Evolutionary conservation across 2,888 invertebrate species (phyloP), one percentile per base, ranked within the genome.

Genomic region (Acanthosepion lycidas): DNA sequence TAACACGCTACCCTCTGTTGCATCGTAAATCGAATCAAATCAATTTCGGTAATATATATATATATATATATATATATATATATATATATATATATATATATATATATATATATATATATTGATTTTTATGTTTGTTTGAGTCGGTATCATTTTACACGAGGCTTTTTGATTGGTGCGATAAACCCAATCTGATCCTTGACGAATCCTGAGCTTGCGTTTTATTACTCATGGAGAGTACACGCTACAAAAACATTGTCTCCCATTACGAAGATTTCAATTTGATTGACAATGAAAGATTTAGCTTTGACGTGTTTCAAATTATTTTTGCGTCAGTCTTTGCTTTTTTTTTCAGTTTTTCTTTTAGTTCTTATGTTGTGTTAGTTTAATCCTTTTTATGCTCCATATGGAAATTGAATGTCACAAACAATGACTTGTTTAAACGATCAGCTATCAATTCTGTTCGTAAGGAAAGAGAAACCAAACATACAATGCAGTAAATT

Each of bases 11-110:
- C 78, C 18, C 78, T 78, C n/a, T 78, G 78, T 78, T n/a, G 78
- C 78, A 78, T 78, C 78, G n/a, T 78, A 78, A 33, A 78, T 78
- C n/a, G 78, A 78, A 78, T 78, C n/a, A 78, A 78, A 78, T 78
- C n/a, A 78, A 59, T 59, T 59, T 59, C 78, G 0, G 12, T 33
- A 33, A 78, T 2, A 12, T 2, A 78, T 6, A 78, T 9, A 78
- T 6, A n/a, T 9, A 18, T n/a, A n/a, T n/a, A n/a, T n/a, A 33
- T 6, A 78, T 9, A 78, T 6, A n/a, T 9, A 18, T n/a, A n/a
- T n/a, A n/a, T n/a, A 78, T 2, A 12, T 2, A 78, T 6, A 78
- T 9, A 78, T 6, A n/a, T 9, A 18, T n/a, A n/a, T n/a, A n/a
- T n/a, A 12, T 2, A 78, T 6, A 78, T 9, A 78, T 6, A n/a